Conservation (phyloP, 2,113 vertebrate genomes). For the Eleginops maclovinus region DNA sequence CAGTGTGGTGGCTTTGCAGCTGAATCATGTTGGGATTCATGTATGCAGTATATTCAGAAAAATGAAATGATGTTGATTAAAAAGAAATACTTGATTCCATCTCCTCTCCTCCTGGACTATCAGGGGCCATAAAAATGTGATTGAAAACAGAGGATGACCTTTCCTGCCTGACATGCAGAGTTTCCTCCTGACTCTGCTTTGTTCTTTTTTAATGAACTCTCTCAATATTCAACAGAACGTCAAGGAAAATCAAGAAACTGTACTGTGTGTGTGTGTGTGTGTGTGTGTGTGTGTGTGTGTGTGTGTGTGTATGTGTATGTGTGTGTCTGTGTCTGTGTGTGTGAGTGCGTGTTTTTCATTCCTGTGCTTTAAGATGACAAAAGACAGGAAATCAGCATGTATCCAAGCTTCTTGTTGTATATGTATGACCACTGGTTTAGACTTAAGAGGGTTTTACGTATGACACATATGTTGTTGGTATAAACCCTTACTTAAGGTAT, state of each 20-base stretch:
- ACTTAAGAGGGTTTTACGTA: not conserved
- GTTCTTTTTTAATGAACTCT: not conserved
- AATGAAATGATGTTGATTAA: constrained; percentile 21
- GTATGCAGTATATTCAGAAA: constrained; percentile 9
- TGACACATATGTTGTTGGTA: not conserved
- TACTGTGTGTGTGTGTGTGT: not conserved
- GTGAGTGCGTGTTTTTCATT: too few relatives aligned
- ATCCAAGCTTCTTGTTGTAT: not conserved
- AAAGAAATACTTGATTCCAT: not conserved
- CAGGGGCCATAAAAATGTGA: constrained; percentile 16
- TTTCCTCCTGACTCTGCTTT: too few relatives aligned
- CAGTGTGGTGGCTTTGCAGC: not conserved
- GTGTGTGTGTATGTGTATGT: not conserved
- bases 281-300: too few relatives aligned
- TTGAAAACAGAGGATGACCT: constrained; percentile 6
- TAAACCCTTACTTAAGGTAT: constrained; percentile 31
- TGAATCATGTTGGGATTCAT: constrained; percentile 11
- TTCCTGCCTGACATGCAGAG: constrained; percentile 2
- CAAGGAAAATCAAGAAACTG: not conserved
- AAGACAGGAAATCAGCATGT: not conserved
- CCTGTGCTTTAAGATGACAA: not conserved
- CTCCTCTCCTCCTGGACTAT: not conserved
- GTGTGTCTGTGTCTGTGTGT: too few relatives aligned
- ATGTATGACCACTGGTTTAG: constrained; percentile 2
- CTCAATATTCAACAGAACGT: not conserved